These are phyloP conservation scores for Hypsopygia costalis DNA, from an alignment of 2,888 invertebrate genomes.

Conservation along the genomic window DNA sequence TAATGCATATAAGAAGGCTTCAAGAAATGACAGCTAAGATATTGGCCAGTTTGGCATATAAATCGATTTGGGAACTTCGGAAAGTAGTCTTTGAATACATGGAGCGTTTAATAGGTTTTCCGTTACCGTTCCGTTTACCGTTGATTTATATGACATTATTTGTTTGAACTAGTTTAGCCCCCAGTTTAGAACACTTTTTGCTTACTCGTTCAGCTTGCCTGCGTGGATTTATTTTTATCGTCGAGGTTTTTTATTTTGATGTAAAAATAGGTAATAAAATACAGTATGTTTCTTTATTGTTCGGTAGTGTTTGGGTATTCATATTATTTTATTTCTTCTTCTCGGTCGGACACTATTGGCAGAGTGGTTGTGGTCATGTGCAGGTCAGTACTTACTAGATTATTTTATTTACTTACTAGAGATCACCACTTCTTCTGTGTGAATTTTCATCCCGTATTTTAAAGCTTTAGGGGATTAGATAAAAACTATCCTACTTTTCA, in stretches of 20 bases:
- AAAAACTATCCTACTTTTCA: no score
- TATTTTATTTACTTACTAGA: no score
- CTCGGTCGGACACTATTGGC: no score
- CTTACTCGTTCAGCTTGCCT: neutral
- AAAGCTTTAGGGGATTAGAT: no score
- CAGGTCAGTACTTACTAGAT: no score
- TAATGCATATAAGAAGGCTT: constrained; percentile 16
- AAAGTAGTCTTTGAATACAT: constrained; percentile 18
- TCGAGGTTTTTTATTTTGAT: neutral
- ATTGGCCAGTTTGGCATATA: constrained; percentile 13
- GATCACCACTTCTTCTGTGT: no score
- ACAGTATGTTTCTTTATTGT: no score
- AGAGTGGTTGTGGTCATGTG: no score
- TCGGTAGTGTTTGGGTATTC: no score
- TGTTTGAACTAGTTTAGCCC: constrained; percentile 9
- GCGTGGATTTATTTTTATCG: neutral
- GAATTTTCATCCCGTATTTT: no score
- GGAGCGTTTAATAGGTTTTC: constrained; percentile 22
- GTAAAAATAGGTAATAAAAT: no score
- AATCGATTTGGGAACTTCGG: constrained; percentile 15
- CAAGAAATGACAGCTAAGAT: constrained; percentile 11
- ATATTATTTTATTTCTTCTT: no score
- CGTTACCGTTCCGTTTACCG: constrained; percentile 18
- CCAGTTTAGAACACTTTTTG: constrained; percentile 2
- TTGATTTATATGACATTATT: constrained; percentile 16